These are phyloP conservation scores for Bombyx mandarina DNA, from an alignment of 1,140 invertebrate genomes.

Conservation along the genomic window DNA sequence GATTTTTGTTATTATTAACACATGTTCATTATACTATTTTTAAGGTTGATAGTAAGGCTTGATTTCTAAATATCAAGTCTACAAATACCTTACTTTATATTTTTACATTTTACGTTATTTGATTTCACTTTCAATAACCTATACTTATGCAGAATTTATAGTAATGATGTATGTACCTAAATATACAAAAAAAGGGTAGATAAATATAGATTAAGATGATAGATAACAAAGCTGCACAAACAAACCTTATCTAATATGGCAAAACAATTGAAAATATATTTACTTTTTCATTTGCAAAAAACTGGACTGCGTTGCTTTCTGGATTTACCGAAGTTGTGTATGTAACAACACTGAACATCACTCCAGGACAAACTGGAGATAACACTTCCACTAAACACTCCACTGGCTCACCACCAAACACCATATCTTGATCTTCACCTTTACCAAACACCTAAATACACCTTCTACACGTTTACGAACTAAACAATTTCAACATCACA, in stretches of 20 bases:
- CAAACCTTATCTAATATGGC: constrained; percentile 34
- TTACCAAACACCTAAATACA: constrained; percentile 59
- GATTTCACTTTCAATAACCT: no score
- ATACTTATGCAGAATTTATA: no score
- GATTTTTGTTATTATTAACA: no score
- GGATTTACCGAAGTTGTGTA: not conserved
- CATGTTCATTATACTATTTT: no score
- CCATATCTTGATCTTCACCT: constrained; percentile 43
- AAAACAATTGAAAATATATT: constrained; percentile 54
- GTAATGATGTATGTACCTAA: no score
- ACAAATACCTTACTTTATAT: no score
- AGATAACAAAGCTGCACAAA: constrained; percentile 27
- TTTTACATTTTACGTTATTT: no score
- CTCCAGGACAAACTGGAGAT: constrained; percentile 35
- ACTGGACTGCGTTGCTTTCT: constrained; percentile 13
- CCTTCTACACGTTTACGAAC: constrained; percentile 54
- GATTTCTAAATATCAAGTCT: no score
- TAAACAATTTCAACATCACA: constrained; percentile 54
- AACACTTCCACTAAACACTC: constrained; percentile 67
- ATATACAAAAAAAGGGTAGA: no score
- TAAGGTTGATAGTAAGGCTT: no score
- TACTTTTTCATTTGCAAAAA: constrained; percentile 52
- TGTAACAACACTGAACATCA: constrained; percentile 44
- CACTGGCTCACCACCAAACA: constrained; percentile 61
- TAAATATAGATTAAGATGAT: not conserved